A percentile compares a stretch with the other conserved stretches of the same genome.
Evolutionary conservation across 2,888 invertebrate genomes (phyloP).

Genomic region (Drosophila melanosoma): DNA sequence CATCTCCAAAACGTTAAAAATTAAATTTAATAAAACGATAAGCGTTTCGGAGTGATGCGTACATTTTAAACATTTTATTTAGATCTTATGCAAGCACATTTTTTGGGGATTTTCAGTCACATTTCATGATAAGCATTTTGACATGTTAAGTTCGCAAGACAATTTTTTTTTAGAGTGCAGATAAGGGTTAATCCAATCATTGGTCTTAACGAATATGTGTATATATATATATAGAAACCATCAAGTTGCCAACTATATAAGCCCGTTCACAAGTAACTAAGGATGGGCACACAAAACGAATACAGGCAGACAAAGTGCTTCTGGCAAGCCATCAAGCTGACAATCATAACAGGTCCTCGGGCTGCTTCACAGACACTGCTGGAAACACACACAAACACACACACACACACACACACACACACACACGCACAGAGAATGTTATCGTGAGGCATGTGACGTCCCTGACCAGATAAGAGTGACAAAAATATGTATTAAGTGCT

Average conservation of each 20-base stretch:
- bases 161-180: not conserved
- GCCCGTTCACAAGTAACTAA: slow-evolving; percentile 57
- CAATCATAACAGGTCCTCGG: slow-evolving; percentile 67
- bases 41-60: too few species aligned
- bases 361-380: slow-evolving; percentile 24
- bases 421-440: slow-evolving; percentile 67
- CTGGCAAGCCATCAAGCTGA: slow-evolving; percentile 60
- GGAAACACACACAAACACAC: slow-evolving; percentile 10
- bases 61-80: not conserved
- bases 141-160: not conserved
- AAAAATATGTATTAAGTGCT: slow-evolving; percentile 80
- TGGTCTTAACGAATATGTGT: not conserved
- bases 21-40: not conserved
- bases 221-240: slow-evolving; percentile 11
- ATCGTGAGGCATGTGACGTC: slow-evolving; percentile 65
- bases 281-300: slow-evolving; percentile 4
- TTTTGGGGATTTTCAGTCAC: not conserved
- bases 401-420: not conserved
- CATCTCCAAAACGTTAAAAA: not conserved
- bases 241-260: slow-evolving; percentile 48
- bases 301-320: slow-evolving; percentile 7
- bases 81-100: not conserved
- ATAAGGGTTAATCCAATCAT: slow-evolving; percentile 16
- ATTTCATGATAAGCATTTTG: not conserved
- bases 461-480: slow-evolving; percentile 75